Base-by-base conservation (phyloP, 2,888 invertebrate species). In the Lasioglossum zephyrum region DNA sequence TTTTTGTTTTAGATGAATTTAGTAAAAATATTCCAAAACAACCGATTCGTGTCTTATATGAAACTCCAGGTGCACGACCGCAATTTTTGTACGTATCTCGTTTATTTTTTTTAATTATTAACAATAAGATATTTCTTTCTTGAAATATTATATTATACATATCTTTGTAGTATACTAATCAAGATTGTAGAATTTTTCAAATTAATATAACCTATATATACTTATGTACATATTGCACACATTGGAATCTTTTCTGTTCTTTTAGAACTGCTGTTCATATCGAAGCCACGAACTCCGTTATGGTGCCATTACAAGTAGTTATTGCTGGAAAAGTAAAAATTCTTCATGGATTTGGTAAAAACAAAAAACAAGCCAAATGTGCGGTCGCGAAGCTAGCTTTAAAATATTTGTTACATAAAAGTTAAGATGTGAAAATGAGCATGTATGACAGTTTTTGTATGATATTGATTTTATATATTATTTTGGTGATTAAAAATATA, bases 21-120 rank as follows among this genome's bases (percentile, higher is more conserved):
- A 97, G 97, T 49, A 95, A 95, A 73, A 96, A 97, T 88, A 97
- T 99, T 39, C 99, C 99, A 2, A 97, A 98, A 91, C 98, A 99
- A 92, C 98, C 99, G 0, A 97, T 99, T n/a, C 96, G 99, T 74
- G 96, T 98, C 89, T 95, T 99, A 1, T 96, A 97, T 91, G 99
- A 99, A 95, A 96, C 97, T 93, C 97, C 97, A 88, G 97, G 98
- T 86, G 97, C 97, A 1, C 96, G 97, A 81, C 97, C 98, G 0
- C 92, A 92, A 66, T 99, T 98, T 93, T 96, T 96, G 98, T 98
- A 94, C 96, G 97, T 87, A 75, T 63, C 69, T 44, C 47, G 73
- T 0, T 22, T 8, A 39, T 41, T 70, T 57, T n/a, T n/a, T n/a
- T n/a, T n/a, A 9, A n/a, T n/a, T 22, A 53, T 53, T 53, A 53